These are phyloP conservation scores for Brachypalpus laphriformis DNA, from an alignment of 2,888 invertebrate genomes.

Conservation along the genomic window DNA sequence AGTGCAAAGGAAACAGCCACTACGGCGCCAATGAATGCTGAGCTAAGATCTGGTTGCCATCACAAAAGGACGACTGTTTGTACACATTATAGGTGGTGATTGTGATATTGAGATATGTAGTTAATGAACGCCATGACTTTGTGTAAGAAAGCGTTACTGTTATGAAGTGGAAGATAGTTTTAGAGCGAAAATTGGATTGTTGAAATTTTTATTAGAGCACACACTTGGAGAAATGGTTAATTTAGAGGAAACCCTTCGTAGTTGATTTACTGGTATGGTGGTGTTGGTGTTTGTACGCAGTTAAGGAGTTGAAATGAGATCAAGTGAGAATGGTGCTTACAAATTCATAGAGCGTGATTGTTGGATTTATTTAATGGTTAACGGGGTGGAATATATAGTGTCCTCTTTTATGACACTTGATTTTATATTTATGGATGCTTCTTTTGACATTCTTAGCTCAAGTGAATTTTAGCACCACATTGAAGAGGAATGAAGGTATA, in stretches of 20 bases:
- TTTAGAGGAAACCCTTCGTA: conserved; percentile 9
- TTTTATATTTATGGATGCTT: not conserved
- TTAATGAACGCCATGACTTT: conserved; percentile 31
- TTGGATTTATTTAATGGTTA: not conserved
- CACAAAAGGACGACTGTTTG: not conserved
- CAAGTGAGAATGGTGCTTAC: not conserved
- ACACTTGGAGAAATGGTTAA: conserved; percentile 34
- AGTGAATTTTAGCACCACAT: too few relatives aligned
- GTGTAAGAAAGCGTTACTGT: not conserved
- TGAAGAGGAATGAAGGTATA: too few relatives aligned
- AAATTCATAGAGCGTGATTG: not conserved
- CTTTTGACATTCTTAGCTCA: too few relatives aligned
- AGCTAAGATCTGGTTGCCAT: conserved; percentile 16
- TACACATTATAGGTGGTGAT: conserved; percentile 15
- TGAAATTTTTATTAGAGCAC: conserved; percentile 31
- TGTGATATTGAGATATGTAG: conserved; percentile 35
- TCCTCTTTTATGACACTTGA: not conserved
- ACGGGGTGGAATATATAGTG: too few relatives aligned
- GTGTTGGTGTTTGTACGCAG: not conserved
- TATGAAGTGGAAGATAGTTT: conserved; percentile 24
- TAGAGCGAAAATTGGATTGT: conserved; percentile 43
- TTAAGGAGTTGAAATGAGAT: not conserved
- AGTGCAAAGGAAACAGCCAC: conserved; percentile 38
- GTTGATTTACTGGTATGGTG: not conserved
- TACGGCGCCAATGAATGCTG: conserved; percentile 58